These are phyloP conservation scores for Noctua fimbriata DNA, from an alignment of 2,888 invertebrate genomes.

Conservation along the genomic window DNA sequence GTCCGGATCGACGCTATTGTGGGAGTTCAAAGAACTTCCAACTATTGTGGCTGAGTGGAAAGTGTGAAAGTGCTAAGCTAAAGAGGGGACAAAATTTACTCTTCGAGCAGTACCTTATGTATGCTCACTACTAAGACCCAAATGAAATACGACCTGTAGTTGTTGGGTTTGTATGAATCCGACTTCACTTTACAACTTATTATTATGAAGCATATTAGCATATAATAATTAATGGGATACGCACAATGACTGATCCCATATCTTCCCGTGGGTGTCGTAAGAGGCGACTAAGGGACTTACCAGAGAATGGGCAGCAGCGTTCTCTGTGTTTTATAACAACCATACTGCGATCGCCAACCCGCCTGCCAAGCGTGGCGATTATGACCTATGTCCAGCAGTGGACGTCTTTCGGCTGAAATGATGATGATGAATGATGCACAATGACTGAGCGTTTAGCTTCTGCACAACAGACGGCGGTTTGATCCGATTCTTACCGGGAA, in stretches of 20 bases:
- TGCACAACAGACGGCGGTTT: background rate
- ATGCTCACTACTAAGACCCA: background rate
- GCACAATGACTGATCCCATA: background rate
- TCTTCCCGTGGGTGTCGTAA: no score
- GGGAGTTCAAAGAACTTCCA: slow-evolving; percentile 44
- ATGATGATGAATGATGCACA: no score
- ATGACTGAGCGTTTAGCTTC: background rate
- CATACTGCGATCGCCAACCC: no score
- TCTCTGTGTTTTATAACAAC: no score
- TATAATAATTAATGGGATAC: background rate
- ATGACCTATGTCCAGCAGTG: no score
- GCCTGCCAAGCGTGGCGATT: no score
- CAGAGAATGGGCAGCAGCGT: no score
- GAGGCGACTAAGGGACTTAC: no score
- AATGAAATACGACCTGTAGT: slow-evolving; percentile 8
- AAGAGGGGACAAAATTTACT: slow-evolving; percentile 25
- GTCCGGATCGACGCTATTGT: slow-evolving; percentile 13
- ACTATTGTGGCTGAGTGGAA: slow-evolving; percentile 39
- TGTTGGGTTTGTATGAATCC: background rate
- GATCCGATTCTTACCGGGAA: background rate
- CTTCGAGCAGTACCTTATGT: background rate
- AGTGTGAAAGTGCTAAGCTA: slow-evolving; percentile 52
- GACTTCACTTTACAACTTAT: background rate
- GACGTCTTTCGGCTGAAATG: no score
- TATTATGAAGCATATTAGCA: background rate